Conservation (phyloP, 2,797 vertebrate species). For the Tokudaia tokunoshimensis region DNA sequence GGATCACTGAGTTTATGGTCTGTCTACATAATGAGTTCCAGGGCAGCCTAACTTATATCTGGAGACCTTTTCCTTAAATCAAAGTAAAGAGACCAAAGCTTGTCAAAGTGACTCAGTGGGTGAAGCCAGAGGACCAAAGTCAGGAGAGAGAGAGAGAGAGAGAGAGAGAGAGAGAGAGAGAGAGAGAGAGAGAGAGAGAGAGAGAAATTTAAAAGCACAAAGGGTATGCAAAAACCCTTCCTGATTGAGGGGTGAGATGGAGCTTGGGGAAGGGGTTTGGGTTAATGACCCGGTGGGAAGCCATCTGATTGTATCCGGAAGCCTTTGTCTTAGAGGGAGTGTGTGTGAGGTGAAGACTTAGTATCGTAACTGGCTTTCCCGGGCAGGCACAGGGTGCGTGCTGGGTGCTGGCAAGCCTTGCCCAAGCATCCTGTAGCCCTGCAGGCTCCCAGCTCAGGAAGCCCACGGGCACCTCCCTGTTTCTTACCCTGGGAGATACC, state of each 20-base stretch:
- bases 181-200: no score
- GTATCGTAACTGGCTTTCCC: not conserved
- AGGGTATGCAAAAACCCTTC: not conserved
- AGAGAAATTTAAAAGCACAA: not conserved
- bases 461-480: no score
- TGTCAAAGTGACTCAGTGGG: not conserved
- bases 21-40: not conserved
- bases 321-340: not conserved
- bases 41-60: not conserved
- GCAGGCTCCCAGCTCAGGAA: not conserved
- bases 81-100: not conserved
- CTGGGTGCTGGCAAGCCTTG: not conserved
- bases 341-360: not conserved
- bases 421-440: accelerated
- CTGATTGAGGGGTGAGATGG: not conserved
- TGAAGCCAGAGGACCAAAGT: not conserved
- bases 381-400: accelerated
- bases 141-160: not conserved
- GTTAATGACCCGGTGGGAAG: not conserved
- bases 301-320: not conserved
- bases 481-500: not conserved
- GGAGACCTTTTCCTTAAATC: not conserved
- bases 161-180: not conserved
- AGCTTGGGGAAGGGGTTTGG: accelerated
- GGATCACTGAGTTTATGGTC: not conserved